Conservation (phyloP, 2,113 vertebrate genomes). For the Saguinus imperator region DNA sequence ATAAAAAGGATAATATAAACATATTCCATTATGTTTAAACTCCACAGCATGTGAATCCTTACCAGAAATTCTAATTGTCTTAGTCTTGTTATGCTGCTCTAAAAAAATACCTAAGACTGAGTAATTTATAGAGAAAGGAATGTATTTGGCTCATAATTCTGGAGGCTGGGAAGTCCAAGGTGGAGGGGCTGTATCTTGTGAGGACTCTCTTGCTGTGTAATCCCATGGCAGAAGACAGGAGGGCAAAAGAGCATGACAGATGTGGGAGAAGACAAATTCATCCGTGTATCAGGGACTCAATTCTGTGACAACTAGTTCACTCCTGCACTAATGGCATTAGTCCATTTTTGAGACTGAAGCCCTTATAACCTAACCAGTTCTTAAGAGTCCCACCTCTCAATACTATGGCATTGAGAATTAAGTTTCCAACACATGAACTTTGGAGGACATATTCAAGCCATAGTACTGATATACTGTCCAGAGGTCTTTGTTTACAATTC, state of each 20-base stretch:
- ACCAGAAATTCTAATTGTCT: background rate
- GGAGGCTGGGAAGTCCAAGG: background rate
- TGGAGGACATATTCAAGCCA: background rate
- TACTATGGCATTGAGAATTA: background rate
- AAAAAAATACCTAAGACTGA: background rate
- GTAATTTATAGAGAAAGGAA: background rate
- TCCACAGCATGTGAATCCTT: background rate
- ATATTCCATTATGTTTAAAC: conserved; percentile 2
- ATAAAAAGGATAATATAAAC: background rate
- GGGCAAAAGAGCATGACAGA: background rate
- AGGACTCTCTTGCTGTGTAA: background rate
- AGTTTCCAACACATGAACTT: background rate
- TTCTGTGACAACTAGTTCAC: background rate
- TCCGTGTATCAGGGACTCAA: background rate
- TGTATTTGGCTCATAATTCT: background rate
- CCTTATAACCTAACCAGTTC: background rate
- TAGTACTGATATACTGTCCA: background rate
- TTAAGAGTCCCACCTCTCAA: background rate
- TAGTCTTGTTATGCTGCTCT: background rate
- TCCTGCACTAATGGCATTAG: background rate
- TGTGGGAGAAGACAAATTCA: background rate
- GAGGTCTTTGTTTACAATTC: background rate
- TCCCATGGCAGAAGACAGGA: background rate
- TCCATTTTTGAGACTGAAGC: background rate
- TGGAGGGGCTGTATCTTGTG: background rate